A percentile compares a stretch with the other conserved stretches of the same genome.
phyloP scores from a whole-genome alignment of 2,113 vertebrate genomes.

The Eptesicus fuscus region DNA sequence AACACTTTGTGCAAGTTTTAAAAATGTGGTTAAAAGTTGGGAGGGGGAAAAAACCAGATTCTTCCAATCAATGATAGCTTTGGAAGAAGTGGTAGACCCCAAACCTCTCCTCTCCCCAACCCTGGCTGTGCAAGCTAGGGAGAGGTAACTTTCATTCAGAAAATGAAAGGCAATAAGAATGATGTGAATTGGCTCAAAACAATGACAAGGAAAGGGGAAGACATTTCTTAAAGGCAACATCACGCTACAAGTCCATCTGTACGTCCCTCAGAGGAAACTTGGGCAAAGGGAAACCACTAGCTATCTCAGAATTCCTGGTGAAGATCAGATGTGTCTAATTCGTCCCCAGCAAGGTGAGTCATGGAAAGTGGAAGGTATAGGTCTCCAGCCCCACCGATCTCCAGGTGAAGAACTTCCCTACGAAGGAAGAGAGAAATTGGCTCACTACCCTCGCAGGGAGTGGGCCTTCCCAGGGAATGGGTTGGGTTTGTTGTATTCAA shows the following conservation, averaged over 20 bases:
- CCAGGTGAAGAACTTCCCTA: neutral
- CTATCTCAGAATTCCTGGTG: neutral
- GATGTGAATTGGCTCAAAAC: neutral
- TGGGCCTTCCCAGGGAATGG: neutral
- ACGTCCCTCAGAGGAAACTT: neutral
- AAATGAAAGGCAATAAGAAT: conserved; percentile 2
- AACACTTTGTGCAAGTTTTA: conserved; percentile 48
- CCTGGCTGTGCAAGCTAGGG: neutral
- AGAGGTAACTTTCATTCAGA: conserved; percentile 50
- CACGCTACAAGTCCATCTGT: neutral
- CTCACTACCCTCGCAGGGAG: neutral
- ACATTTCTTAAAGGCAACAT: neutral
- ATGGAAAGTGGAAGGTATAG: neutral
- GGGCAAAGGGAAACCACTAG: neutral
- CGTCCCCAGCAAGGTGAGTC: neutral
- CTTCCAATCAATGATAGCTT: conserved; percentile 60
- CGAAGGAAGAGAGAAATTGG: neutral
- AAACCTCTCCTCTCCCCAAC: neutral
- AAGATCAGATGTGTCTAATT: neutral
- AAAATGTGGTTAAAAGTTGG: conserved; percentile 61
- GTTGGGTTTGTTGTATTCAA: neutral
- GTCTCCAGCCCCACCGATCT: neutral
- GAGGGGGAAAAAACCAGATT: conserved; percentile 7
- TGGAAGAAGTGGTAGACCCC: neutral
- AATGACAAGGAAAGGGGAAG: neutral